Conservation (phyloP, 2,113 vertebrate species). For the Chamaetylas fuelleborni region DNA sequence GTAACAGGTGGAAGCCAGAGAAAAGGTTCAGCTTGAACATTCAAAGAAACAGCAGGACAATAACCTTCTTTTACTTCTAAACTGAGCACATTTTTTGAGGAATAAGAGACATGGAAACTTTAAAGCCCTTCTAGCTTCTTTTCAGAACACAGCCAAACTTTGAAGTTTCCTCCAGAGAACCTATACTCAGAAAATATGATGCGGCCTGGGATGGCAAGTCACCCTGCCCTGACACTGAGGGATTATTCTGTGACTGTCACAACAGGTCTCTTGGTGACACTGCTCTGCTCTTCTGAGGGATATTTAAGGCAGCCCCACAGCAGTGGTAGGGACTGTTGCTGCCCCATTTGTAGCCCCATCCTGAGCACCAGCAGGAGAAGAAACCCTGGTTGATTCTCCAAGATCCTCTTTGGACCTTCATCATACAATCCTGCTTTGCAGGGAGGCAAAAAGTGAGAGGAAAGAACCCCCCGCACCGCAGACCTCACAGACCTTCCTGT, state of each 20-base stretch:
- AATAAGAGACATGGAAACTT: neutral
- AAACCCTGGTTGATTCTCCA: neutral
- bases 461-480: neutral
- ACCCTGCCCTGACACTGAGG: neutral
- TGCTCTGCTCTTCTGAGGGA: neutral
- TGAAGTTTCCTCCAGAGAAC: neutral
- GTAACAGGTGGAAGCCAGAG: neutral
- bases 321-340: neutral
- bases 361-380: neutral
- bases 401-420: neutral
- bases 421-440: neutral
- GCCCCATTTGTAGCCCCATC: neutral
- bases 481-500: neutral
- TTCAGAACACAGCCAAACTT: neutral
- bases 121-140: neutral
- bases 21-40: neutral
- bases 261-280: neutral
- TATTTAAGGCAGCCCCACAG: neutral
- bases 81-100: neutral
- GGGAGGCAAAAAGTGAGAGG: neutral
- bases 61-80: slow-evolving; percentile 11
- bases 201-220: neutral
- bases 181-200: neutral
- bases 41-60: slow-evolving; percentile 27
- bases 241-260: neutral